phyloP scores from a whole-genome alignment of 2,888 invertebrate genomes.

The Sinelater perroti region DNA sequence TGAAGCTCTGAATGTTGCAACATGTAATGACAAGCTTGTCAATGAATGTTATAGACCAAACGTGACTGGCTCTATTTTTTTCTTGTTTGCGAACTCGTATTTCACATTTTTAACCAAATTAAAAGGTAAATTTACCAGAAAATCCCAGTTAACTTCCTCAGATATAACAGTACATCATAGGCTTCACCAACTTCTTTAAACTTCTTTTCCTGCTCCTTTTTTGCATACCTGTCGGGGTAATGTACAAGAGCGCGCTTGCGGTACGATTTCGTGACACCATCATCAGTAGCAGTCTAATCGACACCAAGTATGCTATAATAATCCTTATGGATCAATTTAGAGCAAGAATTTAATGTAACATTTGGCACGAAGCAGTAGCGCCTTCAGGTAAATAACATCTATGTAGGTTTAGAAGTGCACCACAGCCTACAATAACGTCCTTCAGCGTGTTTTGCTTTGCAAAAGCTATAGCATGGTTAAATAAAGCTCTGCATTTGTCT shows the following conservation, averaged over 20 bases:
- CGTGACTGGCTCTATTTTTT: slow-evolving; percentile 1
- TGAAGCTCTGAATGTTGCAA: slow-evolving; percentile 6
- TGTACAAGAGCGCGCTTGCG: no score
- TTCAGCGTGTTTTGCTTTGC: slow-evolving; percentile 78
- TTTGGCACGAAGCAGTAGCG: slow-evolving; percentile 86
- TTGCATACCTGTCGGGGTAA: no score
- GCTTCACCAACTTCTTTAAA: slow-evolving; percentile 98
- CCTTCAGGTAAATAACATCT: slow-evolving; percentile 87
- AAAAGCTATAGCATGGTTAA: slow-evolving; percentile 90
- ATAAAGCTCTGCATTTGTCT: slow-evolving; percentile 89
- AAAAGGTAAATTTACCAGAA: slow-evolving; percentile 74
- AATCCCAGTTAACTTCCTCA: slow-evolving; percentile 73
- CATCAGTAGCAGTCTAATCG: background rate
- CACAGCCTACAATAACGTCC: slow-evolving; percentile 86
- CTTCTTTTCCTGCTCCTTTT: slow-evolving; percentile 90
- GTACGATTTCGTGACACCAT: background rate
- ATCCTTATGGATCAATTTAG: slow-evolving; percentile 90
- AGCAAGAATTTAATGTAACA: slow-evolving; percentile 83
- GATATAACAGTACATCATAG: slow-evolving; percentile 89
- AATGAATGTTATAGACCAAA: slow-evolving; percentile 17
- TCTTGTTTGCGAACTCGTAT: slow-evolving; percentile 1
- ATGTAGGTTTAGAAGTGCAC: slow-evolving; percentile 83
- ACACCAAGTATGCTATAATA: no score
- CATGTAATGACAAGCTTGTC: slow-evolving; percentile 1
- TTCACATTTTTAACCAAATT: slow-evolving; percentile 67